A percentile compares a stretch with the other conserved stretches of the same genome.
phyloP scores from a whole-genome alignment of 2,888 invertebrate species.

The Diabrotica balteata region DNA sequence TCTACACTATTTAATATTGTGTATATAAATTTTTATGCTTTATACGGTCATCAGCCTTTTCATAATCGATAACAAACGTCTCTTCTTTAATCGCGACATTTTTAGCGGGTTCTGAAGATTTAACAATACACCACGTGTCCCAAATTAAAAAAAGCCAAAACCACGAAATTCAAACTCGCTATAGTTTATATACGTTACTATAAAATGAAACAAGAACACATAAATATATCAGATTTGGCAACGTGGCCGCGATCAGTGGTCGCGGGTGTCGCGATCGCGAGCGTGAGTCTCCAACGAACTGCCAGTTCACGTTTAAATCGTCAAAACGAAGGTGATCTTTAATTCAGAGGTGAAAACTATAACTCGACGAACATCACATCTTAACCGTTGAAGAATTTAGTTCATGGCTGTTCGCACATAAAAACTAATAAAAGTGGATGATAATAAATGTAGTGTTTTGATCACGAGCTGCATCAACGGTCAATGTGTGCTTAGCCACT shows the following conservation, averaged over 20 bases:
- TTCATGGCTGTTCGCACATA: background rate
- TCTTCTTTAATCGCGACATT: no score
- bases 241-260: constrained; percentile 21
- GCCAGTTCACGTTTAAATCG: constrained; percentile 14
- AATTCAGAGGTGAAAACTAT: constrained; percentile 2
- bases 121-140: no score
- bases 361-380: constrained; percentile 12
- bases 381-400: constrained; percentile 3
- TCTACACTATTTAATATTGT: no score
- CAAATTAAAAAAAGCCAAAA: no score
- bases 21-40: no score
- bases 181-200: no score
- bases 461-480: constrained; percentile 7
- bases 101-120: no score
- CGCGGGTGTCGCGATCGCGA: constrained; percentile 7
- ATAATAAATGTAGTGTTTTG: constrained; percentile 17
- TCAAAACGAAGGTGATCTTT: constrained; percentile 5
- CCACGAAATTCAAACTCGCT: no score
- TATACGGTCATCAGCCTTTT: no score
- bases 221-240: background rate
- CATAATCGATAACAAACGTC: no score
- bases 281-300: background rate
- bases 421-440: constrained; percentile 15
- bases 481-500: constrained; percentile 11
- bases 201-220: no score